A percentile compares a stretch with the other conserved stretches of the same genome.
phyloP scores from a whole-genome alignment of 2,797 vertebrate species.

The Acestrorhynchus altus region DNA sequence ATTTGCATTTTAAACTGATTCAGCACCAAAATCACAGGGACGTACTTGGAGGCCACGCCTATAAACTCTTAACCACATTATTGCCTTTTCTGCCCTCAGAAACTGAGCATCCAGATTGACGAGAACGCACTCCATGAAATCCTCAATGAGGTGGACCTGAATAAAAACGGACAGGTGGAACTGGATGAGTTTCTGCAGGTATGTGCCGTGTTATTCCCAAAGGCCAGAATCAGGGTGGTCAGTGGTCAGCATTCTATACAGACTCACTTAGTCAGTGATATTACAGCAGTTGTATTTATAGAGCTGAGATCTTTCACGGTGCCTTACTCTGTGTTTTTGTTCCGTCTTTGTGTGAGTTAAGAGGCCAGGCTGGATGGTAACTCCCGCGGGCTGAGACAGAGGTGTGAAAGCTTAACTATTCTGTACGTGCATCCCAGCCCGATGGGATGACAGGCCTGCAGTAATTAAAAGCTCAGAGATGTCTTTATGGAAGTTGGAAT shows the following conservation, averaged over 20 bases:
- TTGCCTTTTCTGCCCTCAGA: conserved; percentile 72
- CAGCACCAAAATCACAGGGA: too few species aligned
- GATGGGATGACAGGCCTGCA: conserved; percentile 22
- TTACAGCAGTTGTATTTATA: conserved; percentile 22
- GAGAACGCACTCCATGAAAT: conserved; percentile 94
- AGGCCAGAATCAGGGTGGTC: too few species aligned
- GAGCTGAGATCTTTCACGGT: background rate
- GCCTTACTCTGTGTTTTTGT: conserved; percentile 15
- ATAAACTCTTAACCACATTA: background rate
- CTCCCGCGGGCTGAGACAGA: conserved; percentile 21
- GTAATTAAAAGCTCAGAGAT: conserved; percentile 49
- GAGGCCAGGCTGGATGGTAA: background rate
- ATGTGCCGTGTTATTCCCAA: background rate
- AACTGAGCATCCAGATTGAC: conserved; percentile 90
- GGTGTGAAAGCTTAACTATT: conserved; percentile 49
- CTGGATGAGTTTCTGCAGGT: conserved; percentile 97
- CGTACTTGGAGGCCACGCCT: too few species aligned
- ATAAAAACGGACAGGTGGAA: conserved; percentile 98
- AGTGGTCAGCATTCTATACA: background rate
- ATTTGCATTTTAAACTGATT: too few species aligned
- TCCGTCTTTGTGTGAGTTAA: conserved; percentile 8
- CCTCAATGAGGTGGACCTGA: conserved; percentile 95
- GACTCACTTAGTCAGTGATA: background rate
- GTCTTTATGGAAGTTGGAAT: conserved; percentile 30
- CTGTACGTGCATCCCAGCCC: conserved; percentile 24